Base-by-base conservation (phyloP, 2,113 vertebrate genomes). In the Pao palembangensis region DNA sequence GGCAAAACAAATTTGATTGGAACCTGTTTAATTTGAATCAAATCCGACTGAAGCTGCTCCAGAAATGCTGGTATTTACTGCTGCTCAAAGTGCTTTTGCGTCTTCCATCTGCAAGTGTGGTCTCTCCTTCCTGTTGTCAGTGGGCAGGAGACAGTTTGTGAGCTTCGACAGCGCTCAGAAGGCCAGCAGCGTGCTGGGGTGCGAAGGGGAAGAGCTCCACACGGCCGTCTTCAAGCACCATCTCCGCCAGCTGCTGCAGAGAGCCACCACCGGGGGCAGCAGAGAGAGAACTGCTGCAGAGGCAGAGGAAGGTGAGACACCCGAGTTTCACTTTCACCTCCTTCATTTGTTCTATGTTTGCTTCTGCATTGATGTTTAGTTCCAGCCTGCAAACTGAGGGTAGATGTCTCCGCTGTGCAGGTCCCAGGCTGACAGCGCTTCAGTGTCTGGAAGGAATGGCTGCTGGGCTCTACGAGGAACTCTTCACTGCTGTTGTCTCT, bases 361-460 rank as follows among this genome's bases (percentile, higher is more conserved):
- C 23, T 25, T 25, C 23, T 25, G 23, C n/a, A 5, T 25, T 25
- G 23, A 25, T 25, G 2, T 25, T 2, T 7, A 28, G 25, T 6
- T 28, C 25, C 25, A 28, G 25, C 2, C 25, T 5, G 6, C 25
- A 2, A 3, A 23, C 25, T 28, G 6, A 28, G 1, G 6, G 25
- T 7, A 4, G 51, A 10, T 42, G 16, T 6, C 17, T 54, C 17
- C 46, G 55, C 5, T 67, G 11, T 56, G 7, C 64, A 96, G 96
- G 93, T 51, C 93, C 91, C 0, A 93, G 94, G 80, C 63, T 99
- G 88, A 94, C 91, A 0, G 93, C 94, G 0, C 47, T 68, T 57
- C 95, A 98, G 82, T 99, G 97, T 20, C 90, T 99, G 12, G 88
- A 94, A 3, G 97, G 96, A 0, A 96, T 98, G 93, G 94, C 94